Evolutionary conservation across 2,113 vertebrate genomes (phyloP).

Genomic region (Salvator merianae): DNA sequence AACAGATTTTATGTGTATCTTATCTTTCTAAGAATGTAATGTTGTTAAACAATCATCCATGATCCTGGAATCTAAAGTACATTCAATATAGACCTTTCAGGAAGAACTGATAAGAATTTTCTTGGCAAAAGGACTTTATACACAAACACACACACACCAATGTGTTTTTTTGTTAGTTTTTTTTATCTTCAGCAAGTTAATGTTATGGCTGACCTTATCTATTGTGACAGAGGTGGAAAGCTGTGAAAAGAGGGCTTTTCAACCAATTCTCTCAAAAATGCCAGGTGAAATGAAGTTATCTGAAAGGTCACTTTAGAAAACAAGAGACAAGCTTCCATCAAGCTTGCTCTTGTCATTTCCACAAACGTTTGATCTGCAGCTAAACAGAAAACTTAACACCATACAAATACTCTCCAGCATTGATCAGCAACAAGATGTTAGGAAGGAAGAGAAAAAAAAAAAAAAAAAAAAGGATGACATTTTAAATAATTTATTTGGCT

Average conservation of each 20-base stretch:
- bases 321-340: not conserved
- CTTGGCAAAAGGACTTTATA: not conserved
- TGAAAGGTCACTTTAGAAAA: constrained; percentile 36
- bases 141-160: not conserved
- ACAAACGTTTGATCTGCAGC: constrained; percentile 24
- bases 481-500: constrained; percentile 1
- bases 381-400: constrained; percentile 42
- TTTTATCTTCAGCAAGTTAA: not conserved
- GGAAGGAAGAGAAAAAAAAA: not conserved
- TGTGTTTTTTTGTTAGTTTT: too few relatives aligned
- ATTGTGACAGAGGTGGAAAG: not conserved
- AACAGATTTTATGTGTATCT: not conserved
- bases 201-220: constrained; percentile 6
- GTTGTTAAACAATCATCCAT: rapidly evolving
- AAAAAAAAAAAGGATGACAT: constrained; percentile 7
- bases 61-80: not conserved
- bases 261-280: constrained; percentile 32
- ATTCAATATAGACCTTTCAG: not conserved
- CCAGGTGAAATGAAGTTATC: constrained; percentile 25
- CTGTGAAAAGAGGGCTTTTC: not conserved
- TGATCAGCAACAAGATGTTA: not conserved
- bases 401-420: constrained; percentile 18
- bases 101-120: not conserved
- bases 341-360: constrained; percentile 31
- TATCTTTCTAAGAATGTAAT: not conserved